phyloP scores from a whole-genome alignment of 2,797 vertebrate species.

The Chrysocyon brachyurus region DNA sequence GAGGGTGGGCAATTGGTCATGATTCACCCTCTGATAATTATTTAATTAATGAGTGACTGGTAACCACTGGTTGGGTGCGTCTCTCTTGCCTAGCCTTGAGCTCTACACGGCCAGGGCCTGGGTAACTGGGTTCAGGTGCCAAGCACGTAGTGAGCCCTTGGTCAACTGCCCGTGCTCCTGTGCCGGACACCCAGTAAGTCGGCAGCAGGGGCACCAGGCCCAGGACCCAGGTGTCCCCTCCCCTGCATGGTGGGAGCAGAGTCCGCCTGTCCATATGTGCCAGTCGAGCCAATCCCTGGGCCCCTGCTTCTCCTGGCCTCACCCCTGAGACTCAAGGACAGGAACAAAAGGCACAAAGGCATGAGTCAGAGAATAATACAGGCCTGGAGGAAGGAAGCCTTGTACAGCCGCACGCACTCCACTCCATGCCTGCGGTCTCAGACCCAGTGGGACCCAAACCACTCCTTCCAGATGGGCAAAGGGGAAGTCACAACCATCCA shows the following conservation, averaged over 20 bases:
- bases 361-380: constrained; percentile 65
- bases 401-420: neutral
- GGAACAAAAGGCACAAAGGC: constrained; percentile 46
- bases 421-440: neutral
- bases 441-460: neutral
- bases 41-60: neutral
- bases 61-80: fast-evolving
- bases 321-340: neutral
- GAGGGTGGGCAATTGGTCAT: neutral
- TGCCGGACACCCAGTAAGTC: too few relatives aligned
- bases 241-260: neutral
- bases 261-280: neutral
- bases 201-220: fast-evolving
- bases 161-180: fast-evolving
- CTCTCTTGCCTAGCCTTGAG: neutral
- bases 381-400: constrained; percentile 34
- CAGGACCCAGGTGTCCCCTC: neutral
- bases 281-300: neutral
- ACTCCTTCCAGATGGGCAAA: neutral
- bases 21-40: neutral
- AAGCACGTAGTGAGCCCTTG: neutral
- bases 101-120: neutral
- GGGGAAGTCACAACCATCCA: neutral
- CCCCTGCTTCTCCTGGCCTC: neutral
- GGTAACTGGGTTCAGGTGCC: neutral